Conservation (phyloP, 1,140 invertebrate species). For the Belonocnema kinseyi region DNA sequence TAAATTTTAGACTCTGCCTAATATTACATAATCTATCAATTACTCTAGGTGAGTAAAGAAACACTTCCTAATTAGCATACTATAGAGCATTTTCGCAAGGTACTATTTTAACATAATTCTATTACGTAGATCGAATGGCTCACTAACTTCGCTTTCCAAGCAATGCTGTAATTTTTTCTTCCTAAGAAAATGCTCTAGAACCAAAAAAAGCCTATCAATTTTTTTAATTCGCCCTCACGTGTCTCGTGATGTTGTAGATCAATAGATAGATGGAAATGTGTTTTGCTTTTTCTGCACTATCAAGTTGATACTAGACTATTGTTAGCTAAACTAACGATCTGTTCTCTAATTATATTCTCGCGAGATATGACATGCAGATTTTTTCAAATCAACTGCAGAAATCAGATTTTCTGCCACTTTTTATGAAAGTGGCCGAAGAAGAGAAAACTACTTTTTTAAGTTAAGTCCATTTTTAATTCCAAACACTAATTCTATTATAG, state of each 20-base stretch:
- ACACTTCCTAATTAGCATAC: neutral
- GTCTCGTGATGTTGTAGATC: neutral
- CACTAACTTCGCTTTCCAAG: conserved; percentile 11
- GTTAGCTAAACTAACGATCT: conserved; percentile 52
- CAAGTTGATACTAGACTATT: neutral
- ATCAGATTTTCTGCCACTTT: conserved; percentile 44
- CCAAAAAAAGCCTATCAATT: neutral
- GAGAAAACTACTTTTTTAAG: too few relatives aligned
- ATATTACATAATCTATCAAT: conserved; percentile 3
- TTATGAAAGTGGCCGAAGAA: neutral
- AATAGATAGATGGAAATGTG: conserved; percentile 11
- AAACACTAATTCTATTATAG: too few relatives aligned
- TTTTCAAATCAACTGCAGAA: conserved; percentile 47
- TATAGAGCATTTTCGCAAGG: neutral
- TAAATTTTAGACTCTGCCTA: neutral
- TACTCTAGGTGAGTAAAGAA: neutral
- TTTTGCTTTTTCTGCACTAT: conserved; percentile 19
- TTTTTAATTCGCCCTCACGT: conserved; percentile 1
- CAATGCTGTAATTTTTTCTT: conserved; percentile 3
- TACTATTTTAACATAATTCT: neutral
- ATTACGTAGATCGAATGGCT: neutral
- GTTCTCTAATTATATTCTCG: conserved; percentile 53
- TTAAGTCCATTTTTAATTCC: too few relatives aligned
- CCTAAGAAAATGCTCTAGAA: neutral
- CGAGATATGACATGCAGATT: conserved; percentile 43